Base-by-base conservation (phyloP, 2,888 invertebrate genomes). In the Malacosoma neustria region DNA sequence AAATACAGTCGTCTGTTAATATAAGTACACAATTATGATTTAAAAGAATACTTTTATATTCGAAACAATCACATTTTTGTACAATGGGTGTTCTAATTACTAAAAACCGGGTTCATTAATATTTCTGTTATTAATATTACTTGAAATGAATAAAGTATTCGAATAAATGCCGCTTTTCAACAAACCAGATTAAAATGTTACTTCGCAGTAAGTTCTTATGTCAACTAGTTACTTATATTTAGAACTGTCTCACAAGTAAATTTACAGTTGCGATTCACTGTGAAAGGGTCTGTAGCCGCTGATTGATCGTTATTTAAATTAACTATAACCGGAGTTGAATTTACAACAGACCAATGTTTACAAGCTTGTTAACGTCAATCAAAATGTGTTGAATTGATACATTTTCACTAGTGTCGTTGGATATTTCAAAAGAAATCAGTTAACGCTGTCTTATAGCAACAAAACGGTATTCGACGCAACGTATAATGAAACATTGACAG, bases 221-320 rank as follows among this genome's bases (percentile, higher is more conserved):
- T 57, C 51, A 55, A 55, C 49, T 35, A 37, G 37, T 44, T 43
- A 36, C 36, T 36, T 43, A 37, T 47, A 37, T 47, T 48, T 53
- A 49, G 42, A 42, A 43, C 43, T 37, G 36, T 46, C 22, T 22
- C 3, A 48, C 47, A 47, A 54, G 51, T 50, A 40, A 60, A 64
- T 67, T 64, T 67, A 66, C 54, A 50, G 55, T 58, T 51, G 51
- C 52, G 62, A 67, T 68, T 71, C 51, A 56, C 49, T 54, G 49
- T 51, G 51, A 51, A 61, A 61, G 59, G 57, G 48, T 55, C 47
- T 41, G 41, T 42, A 48, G 53, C 46, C 41, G 37, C 43, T 55
- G 56, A 60, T 55, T 57, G 51, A 61, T 65, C 55, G 45, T 53
- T 51, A 46, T 44, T 51, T 44, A 43, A 46, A 48, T 41, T 46